A percentile compares a stretch with the other conserved stretches of the same genome.
These are phyloP conservation scores for Lithophane socia DNA, from an alignment of 2,888 invertebrate species.

Conservation along the genomic window DNA sequence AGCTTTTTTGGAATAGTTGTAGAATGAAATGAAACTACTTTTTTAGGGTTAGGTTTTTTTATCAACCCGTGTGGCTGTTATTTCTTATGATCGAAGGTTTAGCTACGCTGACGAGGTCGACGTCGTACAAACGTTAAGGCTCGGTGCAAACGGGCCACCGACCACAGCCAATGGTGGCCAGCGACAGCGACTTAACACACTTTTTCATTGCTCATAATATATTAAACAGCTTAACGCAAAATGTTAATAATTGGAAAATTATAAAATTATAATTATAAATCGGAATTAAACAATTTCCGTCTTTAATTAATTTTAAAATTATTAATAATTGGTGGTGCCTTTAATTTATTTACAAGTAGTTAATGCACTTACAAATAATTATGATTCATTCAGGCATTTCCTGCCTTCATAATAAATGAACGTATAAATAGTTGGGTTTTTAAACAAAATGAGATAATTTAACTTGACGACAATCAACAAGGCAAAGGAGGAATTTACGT, in stretches of 20 bases:
- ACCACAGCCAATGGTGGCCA: too few relatives aligned
- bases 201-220: background rate
- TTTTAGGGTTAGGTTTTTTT: background rate
- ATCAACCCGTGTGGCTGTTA: too few relatives aligned
- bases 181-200: too few relatives aligned
- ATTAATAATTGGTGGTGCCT: background rate
- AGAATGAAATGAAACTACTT: background rate
- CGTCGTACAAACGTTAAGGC: too few relatives aligned
- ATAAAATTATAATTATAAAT: background rate
- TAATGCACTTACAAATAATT: background rate
- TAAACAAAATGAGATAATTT: background rate
- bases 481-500: too few relatives aligned
- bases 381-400: background rate
- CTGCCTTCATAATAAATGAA: background rate
- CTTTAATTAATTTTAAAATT: slow-evolving; percentile 9
- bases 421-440: background rate
- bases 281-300: background rate
- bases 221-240: slow-evolving; percentile 1
- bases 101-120: too few relatives aligned
- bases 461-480: too few relatives aligned
- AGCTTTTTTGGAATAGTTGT: background rate
- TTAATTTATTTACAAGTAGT: background rate
- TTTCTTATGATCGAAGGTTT: too few relatives aligned
- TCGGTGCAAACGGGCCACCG: too few relatives aligned
- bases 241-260: background rate